phyloP scores from a whole-genome alignment of 2,888 invertebrate species.

The Megaustenia siamemsis region DNA sequence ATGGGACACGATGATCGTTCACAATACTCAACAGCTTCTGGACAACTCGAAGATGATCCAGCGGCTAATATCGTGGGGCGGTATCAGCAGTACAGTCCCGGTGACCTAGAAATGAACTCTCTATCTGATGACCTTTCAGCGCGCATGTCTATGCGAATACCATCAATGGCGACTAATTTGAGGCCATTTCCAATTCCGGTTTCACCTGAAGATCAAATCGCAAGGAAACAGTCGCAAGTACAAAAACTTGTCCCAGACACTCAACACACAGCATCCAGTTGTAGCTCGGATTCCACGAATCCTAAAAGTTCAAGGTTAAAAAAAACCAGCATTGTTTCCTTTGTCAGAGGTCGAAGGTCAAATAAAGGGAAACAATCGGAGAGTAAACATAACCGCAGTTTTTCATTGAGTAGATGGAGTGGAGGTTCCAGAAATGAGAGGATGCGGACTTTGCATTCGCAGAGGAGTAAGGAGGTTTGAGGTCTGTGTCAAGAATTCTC shows the following conservation, averaged over 20 bases:
- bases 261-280: neutral
- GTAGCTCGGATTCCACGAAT: neutral
- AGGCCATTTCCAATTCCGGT: slow-evolving; percentile 37
- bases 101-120: neutral
- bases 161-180: slow-evolving; percentile 50
- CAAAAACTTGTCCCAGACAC: neutral
- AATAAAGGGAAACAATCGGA: slow-evolving; percentile 27
- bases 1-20: neutral
- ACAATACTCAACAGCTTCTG: neutral
- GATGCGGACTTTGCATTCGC: slow-evolving; percentile 16
- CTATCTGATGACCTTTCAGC: neutral
- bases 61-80: neutral
- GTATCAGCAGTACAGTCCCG: neutral
- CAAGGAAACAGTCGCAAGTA: neutral
- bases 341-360: slow-evolving; percentile 46
- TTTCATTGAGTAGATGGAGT: slow-evolving; percentile 40
- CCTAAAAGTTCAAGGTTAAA: slow-evolving; percentile 22
- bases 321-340: slow-evolving; percentile 43
- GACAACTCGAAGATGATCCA: neutral
- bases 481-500: too few species aligned
- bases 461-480: slow-evolving; percentile 34
- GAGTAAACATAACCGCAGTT: slow-evolving; percentile 44
- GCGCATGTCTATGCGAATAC: slow-evolving; percentile 30
- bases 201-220: neutral
- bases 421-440: slow-evolving; percentile 9